Base-by-base conservation (phyloP, 2,888 invertebrate genomes). In the Incurvaria masculella region DNA sequence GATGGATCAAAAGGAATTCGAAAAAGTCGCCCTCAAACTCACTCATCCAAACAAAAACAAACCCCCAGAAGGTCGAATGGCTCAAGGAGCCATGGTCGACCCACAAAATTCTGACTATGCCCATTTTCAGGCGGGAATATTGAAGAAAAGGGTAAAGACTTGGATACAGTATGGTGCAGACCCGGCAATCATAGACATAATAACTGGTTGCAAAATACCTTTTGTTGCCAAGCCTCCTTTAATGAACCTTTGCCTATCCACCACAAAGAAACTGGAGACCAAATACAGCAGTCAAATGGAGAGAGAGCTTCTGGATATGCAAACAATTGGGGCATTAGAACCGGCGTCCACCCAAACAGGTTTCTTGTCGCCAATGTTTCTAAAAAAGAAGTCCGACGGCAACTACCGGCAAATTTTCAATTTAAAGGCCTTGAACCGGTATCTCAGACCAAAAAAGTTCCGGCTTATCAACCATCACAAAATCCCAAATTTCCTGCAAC, bases 401-500 rank as follows among this genome's bases (percentile, higher is more conserved):
- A 6, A 5, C 5, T 6, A 23, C 10, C 23, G 23, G 5, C 23
- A 5, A 6, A 23, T 23, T 10, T 23, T 23, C 10, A 23, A 23
- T 10, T 23, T 23, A 10, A 23, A 23, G 10, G 10, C 10, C 6
- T 23, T 23, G 5, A 23, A 23, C 10, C 5, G 10, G 23, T 23
- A 23, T 10, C 23, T 23, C 10, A 23, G 23, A 23, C 23, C 23
- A 23, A 5, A 5, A 5, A 23, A 23, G 10, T 23, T 23, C 10
- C 23, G 10, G 5, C 23, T 23, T 6, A 6, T 23, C 5, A 23
- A 23, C 10, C 23, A 23, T 23, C 10, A 23, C 23, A 23, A 10
- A 10, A 23, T 23, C 23, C 23, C 23, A 10, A 6, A 6, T 23
- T 23, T 5, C 23, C 23, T 56, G 53, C 21, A 45, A 53, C 2